A percentile compares a stretch with the other conserved stretches of the same genome.
These are phyloP conservation scores for Penelope pileata DNA, from an alignment of 2,113 vertebrate genomes.

Conservation along the genomic window DNA sequence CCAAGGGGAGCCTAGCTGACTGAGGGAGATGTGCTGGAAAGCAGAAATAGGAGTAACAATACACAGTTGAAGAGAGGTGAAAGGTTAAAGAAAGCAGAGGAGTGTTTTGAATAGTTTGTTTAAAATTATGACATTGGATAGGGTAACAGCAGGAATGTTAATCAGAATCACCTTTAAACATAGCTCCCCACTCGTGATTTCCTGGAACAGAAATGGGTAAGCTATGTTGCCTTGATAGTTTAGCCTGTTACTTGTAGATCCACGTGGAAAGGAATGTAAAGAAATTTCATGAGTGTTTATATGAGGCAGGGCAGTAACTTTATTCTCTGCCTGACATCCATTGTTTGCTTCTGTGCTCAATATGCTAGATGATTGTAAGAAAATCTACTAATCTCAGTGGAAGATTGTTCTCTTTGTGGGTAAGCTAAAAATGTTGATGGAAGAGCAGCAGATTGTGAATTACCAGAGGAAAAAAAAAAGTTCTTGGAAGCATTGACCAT, in stretches of 20 bases:
- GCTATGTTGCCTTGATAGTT: neutral
- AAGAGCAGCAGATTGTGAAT: neutral
- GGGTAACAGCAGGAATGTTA: neutral
- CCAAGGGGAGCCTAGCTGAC: neutral
- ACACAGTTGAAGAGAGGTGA: neutral
- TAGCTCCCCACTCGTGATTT: neutral
- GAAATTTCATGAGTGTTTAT: neutral
- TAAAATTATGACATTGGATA: neutral
- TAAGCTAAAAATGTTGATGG: neutral
- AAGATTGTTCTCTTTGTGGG: neutral
- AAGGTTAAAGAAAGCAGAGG: neutral
- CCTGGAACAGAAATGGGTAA: neutral
- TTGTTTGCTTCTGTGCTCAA: neutral
- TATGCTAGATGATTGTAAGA: neutral
- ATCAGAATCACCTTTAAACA: neutral
- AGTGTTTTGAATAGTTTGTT: neutral
- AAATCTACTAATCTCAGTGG: neutral
- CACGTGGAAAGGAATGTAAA: neutral
- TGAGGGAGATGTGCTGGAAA: neutral
- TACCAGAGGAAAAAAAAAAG: neutral
- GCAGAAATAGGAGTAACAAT: neutral
- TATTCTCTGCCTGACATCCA: neutral
- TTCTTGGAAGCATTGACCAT: fast-evolving
- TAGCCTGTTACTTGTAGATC: neutral
- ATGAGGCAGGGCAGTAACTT: neutral